These are phyloP conservation scores for Hyposmocoma kahamanoa DNA, from an alignment of 1,140 invertebrate species.

Conservation along the genomic window DNA sequence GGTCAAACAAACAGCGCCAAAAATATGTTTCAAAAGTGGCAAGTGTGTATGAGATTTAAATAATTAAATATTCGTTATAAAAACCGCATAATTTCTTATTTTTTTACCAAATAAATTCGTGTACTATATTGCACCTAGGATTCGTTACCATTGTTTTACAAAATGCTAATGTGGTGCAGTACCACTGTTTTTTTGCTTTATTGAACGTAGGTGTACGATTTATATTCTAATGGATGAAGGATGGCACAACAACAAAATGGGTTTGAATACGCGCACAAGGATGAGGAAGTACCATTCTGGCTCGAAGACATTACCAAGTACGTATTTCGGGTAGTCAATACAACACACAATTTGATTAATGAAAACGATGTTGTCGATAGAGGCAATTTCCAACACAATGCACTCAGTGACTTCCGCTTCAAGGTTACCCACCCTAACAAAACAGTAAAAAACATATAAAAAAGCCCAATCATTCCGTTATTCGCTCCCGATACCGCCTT, in stretches of 20 bases:
- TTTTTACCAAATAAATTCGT: not conserved
- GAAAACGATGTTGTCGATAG: constrained; percentile 17
- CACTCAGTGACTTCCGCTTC: constrained; percentile 18
- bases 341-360: constrained; percentile 24
- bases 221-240: constrained; percentile 37
- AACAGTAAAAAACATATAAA: too few species aligned
- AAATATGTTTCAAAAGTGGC: constrained; percentile 61
- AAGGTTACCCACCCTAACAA: constrained; percentile 13
- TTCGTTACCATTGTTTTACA: not conserved
- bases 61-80: constrained; percentile 28
- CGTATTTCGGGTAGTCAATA: constrained; percentile 14
- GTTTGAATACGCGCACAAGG: constrained; percentile 32
- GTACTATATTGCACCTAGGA: not conserved
- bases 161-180: not conserved
- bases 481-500: constrained; percentile 1
- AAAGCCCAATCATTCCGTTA: not conserved
- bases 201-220: not conserved
- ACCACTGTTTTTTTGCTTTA: not conserved
- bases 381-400: constrained; percentile 12
- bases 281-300: constrained; percentile 49
- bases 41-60: constrained; percentile 41
- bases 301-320: constrained; percentile 64
- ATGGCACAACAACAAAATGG: constrained; percentile 50
- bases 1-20: constrained; percentile 67
- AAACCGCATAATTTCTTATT: constrained; percentile 5